phyloP scores from a whole-genome alignment of 2,888 invertebrate species.

The Pimpla rufipes region DNA sequence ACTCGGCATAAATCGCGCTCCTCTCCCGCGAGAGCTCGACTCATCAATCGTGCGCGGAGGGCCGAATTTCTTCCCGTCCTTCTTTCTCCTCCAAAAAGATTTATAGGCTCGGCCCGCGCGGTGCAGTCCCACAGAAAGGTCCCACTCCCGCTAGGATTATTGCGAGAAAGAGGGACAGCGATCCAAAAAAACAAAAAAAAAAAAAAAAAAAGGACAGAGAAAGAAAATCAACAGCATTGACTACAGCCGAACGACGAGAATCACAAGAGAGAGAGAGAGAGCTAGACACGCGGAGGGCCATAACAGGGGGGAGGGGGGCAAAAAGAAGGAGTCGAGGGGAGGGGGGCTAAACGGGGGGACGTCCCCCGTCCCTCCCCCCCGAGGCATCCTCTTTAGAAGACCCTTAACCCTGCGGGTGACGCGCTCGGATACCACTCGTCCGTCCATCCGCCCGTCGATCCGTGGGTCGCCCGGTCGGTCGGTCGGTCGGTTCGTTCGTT shows the following conservation, averaged over 20 bases:
- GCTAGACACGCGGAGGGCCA: constrained; percentile 59
- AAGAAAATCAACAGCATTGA: no score
- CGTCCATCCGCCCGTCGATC: constrained; percentile 48
- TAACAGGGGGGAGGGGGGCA: constrained; percentile 47
- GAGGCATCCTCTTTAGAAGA: constrained; percentile 82
- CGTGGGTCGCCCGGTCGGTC: constrained; percentile 72
- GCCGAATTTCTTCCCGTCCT: neutral
- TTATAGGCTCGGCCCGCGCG: neutral
- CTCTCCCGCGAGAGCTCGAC: neutral
- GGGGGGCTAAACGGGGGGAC: constrained; percentile 61
- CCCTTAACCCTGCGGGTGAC: constrained; percentile 85
- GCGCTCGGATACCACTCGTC: constrained; percentile 68
- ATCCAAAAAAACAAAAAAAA: neutral
- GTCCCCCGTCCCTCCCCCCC: neutral
- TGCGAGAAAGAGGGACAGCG: constrained; percentile 36
- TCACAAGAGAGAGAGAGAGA: constrained; percentile 68
- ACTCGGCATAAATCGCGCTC: neutral
- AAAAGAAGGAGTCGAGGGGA: constrained; percentile 46
- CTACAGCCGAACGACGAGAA: constrained; percentile 65
- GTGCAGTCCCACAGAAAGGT: constrained; percentile 9
- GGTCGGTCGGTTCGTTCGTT: constrained; percentile 33
- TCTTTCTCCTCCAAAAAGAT: neutral
- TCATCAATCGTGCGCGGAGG: neutral
- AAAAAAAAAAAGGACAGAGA: no score
- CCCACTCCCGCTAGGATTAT: neutral